These are phyloP conservation scores for Cochlearius cochlearius DNA, from an alignment of 2,113 vertebrate genomes.

Conservation along the genomic window DNA sequence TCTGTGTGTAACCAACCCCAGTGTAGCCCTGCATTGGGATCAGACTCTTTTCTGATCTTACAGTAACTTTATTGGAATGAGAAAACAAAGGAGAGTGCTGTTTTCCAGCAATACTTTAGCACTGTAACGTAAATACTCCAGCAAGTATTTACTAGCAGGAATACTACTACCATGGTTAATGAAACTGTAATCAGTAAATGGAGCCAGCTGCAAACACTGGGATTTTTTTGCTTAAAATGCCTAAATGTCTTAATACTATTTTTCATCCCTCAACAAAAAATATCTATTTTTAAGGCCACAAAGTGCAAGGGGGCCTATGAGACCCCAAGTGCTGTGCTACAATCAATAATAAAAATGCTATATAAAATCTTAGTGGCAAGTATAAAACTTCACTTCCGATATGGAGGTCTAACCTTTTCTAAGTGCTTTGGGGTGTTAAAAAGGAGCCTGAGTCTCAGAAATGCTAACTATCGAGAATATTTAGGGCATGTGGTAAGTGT, in stretches of 20 bases:
- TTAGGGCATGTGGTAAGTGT: constrained; percentile 12
- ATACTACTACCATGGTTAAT: constrained; percentile 44
- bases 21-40: not conserved
- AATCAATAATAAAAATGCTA: not conserved
- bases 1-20: not conserved
- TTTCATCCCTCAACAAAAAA: not conserved
- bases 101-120: constrained; percentile 31
- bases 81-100: constrained; percentile 41
- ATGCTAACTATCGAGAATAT: not conserved
- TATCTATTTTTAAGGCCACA: constrained; percentile 8
- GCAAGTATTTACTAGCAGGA: constrained; percentile 55
- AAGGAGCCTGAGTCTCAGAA: constrained; percentile 5
- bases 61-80: not conserved
- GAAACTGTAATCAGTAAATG: constrained; percentile 37
- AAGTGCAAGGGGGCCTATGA: not conserved
- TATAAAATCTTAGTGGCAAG: not conserved
- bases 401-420: not conserved
- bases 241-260: not conserved
- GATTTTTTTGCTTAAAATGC: not conserved
- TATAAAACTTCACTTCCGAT: constrained; percentile 4
- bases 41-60: constrained; percentile 8
- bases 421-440: constrained; percentile 2
- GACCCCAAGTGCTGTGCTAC: not conserved
- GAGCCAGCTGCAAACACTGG: constrained; percentile 19
- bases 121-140: constrained; percentile 37